Evolutionary conservation across 2,888 invertebrate species (phyloP), one percentile per base, ranked within the genome.

Genomic region (Thalpophila matura): DNA sequence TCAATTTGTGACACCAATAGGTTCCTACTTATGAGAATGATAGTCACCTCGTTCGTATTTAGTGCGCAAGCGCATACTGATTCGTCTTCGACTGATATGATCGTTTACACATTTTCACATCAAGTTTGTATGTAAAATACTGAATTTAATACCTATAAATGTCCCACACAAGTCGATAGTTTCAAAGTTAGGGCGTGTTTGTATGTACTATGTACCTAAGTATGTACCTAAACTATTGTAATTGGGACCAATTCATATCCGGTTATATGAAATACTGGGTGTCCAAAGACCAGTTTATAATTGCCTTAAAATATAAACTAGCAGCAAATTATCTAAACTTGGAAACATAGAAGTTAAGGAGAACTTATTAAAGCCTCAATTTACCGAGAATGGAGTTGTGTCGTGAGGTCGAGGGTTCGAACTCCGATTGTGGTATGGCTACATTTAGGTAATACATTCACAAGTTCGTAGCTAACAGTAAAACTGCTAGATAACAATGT

Each of bases 401-500:
- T 80, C 79, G 79, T 80, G 81, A 80, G 79, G 81, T 80, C 81
- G 56, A 40, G 49, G 62, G 72, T 78, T 78, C 72, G 59, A 80
- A 66, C 54, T 55, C 35, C 63, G 66, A 61, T 70, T 80, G 68
- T 72, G 63, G 72, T 66, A 72, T 54, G 31, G 62, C 62, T 37
- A 50, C 45, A 60, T 68, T 75, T 63, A 59, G 63, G 76, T 69
- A 74, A 72, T 74, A 66, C 63, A 72, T 76, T 75, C 76, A 63
- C 63, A 58, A 58, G 46, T 67, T 58, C 37, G 65, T 40, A 37
- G 53, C 38, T 51, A 66, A 72, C 73, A 63, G 66, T 57, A 71
- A 79, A 70, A 38, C 42, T 56, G 33, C 50, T 50, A 24, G 55
- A 70, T 75, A 75, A 47, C 43, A 75, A 56, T 56, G 55, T 75